These are phyloP conservation scores for Oreortyx pictus DNA, from an alignment of 2,797 vertebrate genomes.

Conservation along the genomic window DNA sequence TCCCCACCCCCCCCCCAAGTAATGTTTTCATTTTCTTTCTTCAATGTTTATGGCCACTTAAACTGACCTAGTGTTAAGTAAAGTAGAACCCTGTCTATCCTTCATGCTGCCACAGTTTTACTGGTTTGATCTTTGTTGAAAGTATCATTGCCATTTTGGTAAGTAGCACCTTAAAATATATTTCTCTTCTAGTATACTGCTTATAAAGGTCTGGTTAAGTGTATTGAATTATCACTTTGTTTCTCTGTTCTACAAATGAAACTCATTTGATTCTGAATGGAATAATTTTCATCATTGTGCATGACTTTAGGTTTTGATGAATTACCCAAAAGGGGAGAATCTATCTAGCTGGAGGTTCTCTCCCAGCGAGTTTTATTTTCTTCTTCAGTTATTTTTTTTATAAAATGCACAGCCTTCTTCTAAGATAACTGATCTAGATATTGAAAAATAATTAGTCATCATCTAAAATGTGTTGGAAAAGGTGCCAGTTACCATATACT, in stretches of 20 bases:
- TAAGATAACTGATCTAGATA: background rate
- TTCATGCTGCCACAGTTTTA: background rate
- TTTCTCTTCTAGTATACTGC: background rate
- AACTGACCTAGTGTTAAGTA: background rate
- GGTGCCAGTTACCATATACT: background rate
- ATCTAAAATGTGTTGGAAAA: background rate
- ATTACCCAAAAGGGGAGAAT: background rate
- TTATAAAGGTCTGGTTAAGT: background rate
- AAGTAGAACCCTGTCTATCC: background rate
- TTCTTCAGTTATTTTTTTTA: background rate
- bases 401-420: background rate
- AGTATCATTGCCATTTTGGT: background rate
- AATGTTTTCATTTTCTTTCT: background rate
- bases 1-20: background rate
- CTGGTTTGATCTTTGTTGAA: background rate
- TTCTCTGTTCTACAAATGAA: background rate
- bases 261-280: background rate
- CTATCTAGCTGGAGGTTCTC: background rate
- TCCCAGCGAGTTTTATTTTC: background rate
- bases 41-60: background rate
- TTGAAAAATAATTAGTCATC: background rate
- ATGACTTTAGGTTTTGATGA: background rate
- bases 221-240: background rate
- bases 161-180: background rate
- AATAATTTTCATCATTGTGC: background rate